Evolutionary conservation across 2,888 invertebrate species (phyloP), one percentile per base, ranked within the genome.

Genomic region (Pyrrhosoma nymphula): DNA sequence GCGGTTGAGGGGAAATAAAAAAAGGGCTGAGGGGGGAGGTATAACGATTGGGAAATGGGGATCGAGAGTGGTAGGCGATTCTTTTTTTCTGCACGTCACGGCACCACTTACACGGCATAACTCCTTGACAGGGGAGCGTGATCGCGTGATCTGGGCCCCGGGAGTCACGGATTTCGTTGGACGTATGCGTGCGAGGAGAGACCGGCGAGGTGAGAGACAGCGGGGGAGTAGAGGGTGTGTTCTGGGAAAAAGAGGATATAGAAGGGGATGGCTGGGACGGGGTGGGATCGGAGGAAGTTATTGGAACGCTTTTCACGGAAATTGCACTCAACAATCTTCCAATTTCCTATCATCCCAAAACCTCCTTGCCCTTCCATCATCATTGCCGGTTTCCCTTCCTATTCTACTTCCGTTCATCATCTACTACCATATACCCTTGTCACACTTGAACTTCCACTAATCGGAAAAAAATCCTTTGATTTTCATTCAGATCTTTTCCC

Each of bases 261-360:
- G 69, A 8, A 12, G 69, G n/a, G 23, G 30, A 26, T 23, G 30
- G 35, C 30, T 30, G 82, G 82, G 35, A 35, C 26, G 35, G 26
- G 82, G 35, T 35, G 82, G 69, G 4, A 82, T 30, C 8, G 47
- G 26, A 47, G 69, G 93, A 93, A 69, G 93, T 93, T 93, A 93
- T 93, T 93, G 93, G 93, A 93, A 93, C 75, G 93, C 75, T 93
- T 93, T 93, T 55, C 93, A 75, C 93, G 93, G 93, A 93, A 93
- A 93, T 75, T 75, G 69, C 69, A 47, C 93, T 69, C 93, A 93
- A 93, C 69, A 93, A 93, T 93, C 69, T 75, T 69, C 93, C 93
- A 63, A 69, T 93, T 93, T 93, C 39, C 47, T 69, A 26, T 26
- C 63, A n/a, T 75, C 30, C 82, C 30, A 82, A 82, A 82, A 14